Evolutionary conservation across 2,888 invertebrate species (phyloP).

Genomic region (Epistrophe eligans): DNA sequence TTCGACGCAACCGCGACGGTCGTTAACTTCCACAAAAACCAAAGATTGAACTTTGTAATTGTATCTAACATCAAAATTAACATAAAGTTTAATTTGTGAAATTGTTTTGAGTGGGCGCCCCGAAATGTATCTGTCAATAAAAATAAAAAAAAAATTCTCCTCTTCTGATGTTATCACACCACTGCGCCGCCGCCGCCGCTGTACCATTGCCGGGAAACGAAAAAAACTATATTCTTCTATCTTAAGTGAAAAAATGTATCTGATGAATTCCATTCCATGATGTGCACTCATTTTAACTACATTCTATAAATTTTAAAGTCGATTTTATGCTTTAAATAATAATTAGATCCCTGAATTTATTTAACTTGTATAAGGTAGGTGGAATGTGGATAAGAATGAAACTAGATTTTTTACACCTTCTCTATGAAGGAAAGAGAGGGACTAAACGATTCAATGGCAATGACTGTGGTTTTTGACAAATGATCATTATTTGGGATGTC

Average conservation of each 20-base stretch:
- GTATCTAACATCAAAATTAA: constrained; percentile 41
- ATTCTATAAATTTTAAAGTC: constrained; percentile 1
- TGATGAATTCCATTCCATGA: not conserved
- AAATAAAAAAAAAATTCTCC: no score
- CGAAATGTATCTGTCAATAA: constrained; percentile 22
- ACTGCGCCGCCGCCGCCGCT: no score
- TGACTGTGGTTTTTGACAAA: constrained; percentile 47
- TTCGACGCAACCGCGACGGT: constrained; percentile 23
- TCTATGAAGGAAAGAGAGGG: not conserved
- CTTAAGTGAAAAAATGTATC: constrained; percentile 4
- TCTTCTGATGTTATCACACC: constrained; percentile 4
- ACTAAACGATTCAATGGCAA: not conserved
- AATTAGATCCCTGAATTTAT: constrained; percentile 1
- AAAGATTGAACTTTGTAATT: constrained; percentile 22
- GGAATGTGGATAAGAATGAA: constrained; percentile 33
- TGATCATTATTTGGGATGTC: constrained; percentile 59
- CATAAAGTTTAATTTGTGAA: constrained; percentile 68
- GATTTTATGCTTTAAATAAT: not conserved
- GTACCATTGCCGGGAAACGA: not conserved
- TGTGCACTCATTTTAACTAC: constrained; percentile 17
- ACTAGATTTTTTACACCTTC: constrained; percentile 19
- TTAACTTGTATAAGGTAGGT: not conserved
- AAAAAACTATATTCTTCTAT: not conserved
- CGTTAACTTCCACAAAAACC: constrained; percentile 46
- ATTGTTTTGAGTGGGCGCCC: constrained; percentile 56